phyloP scores from a whole-genome alignment of 2,888 invertebrate genomes.

The Drosophila peninsularis region DNA sequence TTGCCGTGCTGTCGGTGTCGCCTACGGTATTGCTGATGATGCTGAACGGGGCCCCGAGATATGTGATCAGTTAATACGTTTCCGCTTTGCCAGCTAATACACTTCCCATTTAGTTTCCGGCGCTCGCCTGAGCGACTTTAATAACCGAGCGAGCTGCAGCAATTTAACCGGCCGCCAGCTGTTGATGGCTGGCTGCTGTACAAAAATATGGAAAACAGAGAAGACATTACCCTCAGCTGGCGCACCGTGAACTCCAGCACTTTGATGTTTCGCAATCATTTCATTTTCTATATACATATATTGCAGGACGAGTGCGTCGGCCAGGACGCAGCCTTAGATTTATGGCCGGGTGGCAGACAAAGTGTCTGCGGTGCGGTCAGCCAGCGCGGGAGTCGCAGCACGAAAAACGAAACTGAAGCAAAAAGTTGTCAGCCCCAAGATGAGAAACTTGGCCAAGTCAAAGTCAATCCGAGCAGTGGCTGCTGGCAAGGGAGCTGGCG shows the following conservation, averaged over 20 bases:
- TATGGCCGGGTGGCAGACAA: conserved; percentile 82
- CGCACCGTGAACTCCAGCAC: conserved; percentile 72
- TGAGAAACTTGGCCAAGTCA: conserved; percentile 59
- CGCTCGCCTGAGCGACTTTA: conserved; percentile 33
- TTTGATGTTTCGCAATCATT: conserved; percentile 79
- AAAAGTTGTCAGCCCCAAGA: conserved; percentile 45
- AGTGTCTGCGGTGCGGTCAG: conserved; percentile 82
- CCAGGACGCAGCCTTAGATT: conserved; percentile 78
- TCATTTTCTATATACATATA: conserved; percentile 52
- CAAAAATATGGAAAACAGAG: conserved; percentile 50
- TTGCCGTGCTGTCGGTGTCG: conserved; percentile 5
- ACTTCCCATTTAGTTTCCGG: conserved; percentile 83
- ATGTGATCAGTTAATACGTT: conserved; percentile 82
- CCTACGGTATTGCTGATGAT: conserved; percentile 1
- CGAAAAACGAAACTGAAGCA: conserved; percentile 24
- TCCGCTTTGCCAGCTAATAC: conserved; percentile 83
- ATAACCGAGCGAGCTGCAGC: conserved; percentile 8
- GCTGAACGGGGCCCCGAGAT: conserved; percentile 52
- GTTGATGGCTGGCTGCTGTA: conserved; percentile 17
- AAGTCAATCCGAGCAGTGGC: conserved; percentile 43
- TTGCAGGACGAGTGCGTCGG: conserved; percentile 40
- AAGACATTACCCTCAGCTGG: conserved; percentile 81
- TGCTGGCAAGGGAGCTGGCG: not conserved
- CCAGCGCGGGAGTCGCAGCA: conserved; percentile 32
- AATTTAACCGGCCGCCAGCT: conserved; percentile 47